Base-by-base conservation (phyloP, 2,113 vertebrate genomes). In the Dromiciops gliroides region DNA sequence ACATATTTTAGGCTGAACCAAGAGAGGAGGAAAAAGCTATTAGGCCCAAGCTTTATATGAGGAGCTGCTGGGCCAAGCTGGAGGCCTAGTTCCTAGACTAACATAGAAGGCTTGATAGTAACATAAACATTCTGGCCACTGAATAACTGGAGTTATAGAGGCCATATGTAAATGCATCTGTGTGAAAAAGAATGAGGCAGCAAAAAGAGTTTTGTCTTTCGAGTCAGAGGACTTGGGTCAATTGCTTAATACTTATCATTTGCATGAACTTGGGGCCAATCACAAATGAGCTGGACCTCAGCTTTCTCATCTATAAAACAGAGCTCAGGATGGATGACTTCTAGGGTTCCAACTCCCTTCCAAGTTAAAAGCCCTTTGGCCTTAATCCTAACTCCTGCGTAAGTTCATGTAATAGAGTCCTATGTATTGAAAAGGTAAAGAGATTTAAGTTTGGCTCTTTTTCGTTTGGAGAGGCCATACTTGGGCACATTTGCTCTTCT, bases 361-460 rank as follows among this genome's bases (percentile, higher is more conserved):
- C 16, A 22, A 83, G n/a, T 8, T 60, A 92, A 94, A 24, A 94
- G 94, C n/a, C 52, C 11, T 96, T 93, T 94, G 67, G n/a, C 67
- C n/a, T 44, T 83, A 83, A 83, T 83, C n/a, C 67, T 83, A 44
- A 83, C n/a, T 44, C n/a, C 16, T 67, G 53, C 14, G 7, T 88
- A 8, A 37, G 95, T 51, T 96, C 53, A 94, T 92, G 50, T n/a
- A 94, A 93, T 1, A 97, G 90, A 93, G 89, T 49, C 95, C 3
- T 11, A 92, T 47, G 90, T 52, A 94, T n/a, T 90, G 90, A 96
- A 98, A 90, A 96, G 50, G 44, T 49, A 31, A 37, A 67, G 48
- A 89, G 25, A 90, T 25, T 49, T 49, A 90, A 48, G 89, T 10
- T 28, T 48, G 48, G 67, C n/a, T 83, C n/a, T 19, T 83, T 26